Conservation (phyloP, 1,140 invertebrate species). For the Drosophila watanabei region DNA sequence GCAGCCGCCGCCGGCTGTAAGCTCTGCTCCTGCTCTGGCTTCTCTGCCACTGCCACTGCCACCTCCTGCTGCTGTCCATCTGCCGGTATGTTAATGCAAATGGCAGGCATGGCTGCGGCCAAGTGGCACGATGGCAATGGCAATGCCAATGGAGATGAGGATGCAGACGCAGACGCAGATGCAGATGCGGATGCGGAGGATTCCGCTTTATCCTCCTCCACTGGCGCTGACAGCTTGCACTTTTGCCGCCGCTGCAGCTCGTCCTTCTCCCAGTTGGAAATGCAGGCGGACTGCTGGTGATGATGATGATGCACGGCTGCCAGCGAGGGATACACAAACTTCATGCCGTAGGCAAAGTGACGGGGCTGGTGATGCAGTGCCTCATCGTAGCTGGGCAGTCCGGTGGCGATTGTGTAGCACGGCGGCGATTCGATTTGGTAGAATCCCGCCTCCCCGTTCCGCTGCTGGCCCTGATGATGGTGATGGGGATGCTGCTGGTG, state of each 20-base stretch:
- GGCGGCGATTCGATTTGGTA: slow-evolving; percentile 87
- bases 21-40: slow-evolving; percentile 43
- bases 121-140: slow-evolving; percentile 33
- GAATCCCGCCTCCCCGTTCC: slow-evolving; percentile 66
- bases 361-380: slow-evolving; percentile 86
- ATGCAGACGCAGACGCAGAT: slow-evolving; percentile 4
- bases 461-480: slow-evolving; percentile 13
- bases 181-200: neutral
- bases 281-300: slow-evolving; percentile 60
- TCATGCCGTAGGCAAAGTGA: slow-evolving; percentile 84
- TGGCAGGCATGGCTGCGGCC: slow-evolving; percentile 60
- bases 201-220: slow-evolving; percentile 44
- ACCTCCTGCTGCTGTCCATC: slow-evolving; percentile 37
- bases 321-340: slow-evolving; percentile 81
- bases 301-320: slow-evolving; percentile 84
- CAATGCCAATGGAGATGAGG: slow-evolving; percentile 4
- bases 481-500: slow-evolving; percentile 41
- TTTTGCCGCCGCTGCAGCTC: slow-evolving; percentile 66
- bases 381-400: slow-evolving; percentile 88
- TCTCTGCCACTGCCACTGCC: neutral
- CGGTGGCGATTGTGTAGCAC: slow-evolving; percentile 88
- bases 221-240: slow-evolving; percentile 81
- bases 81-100: slow-evolving; percentile 78
- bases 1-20: slow-evolving; percentile 74
- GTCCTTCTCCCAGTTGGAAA: slow-evolving; percentile 77